Base-by-base conservation (phyloP, 2,888 invertebrate species). In the Sinotaia quadrata region DNA sequence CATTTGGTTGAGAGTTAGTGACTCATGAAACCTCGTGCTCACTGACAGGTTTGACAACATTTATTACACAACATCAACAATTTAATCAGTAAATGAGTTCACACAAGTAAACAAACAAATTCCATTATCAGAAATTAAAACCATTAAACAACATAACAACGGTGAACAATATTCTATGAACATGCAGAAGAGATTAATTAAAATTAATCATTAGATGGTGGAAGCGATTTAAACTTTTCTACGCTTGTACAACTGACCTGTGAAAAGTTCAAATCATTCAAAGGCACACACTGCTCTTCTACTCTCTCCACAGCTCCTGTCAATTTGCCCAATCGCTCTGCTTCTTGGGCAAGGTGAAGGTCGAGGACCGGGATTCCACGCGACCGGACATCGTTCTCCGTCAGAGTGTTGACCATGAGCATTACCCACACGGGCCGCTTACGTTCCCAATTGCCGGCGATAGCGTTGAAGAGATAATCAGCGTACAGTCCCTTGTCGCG, bases 351-450 rank as follows among this genome's bases (percentile, higher is more conserved):
- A 69, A 91, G 81, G 81, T 89, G 91, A 27, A 90, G 81, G 80
- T 91, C 91, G 68, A 91, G 81, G 54, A 91, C 90, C 7, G 91
- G 90, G 63, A 89, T 86, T 54, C 89, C 88, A 59, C 88, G 80
- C 60, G 88, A 85, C 74, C 85, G 84, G 41, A 90, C 84, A 78
- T 89, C 88, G 72, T 85, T 84, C 77, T 90, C 89, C 21, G 89
- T 90, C 78, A 91, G 80, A 29, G 91, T 90, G 79, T 90, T 90
- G 54, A 91, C 85, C 87, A 90, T 87, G 69, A 91, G 82, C 87
- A 91, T 89, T 61, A 91, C 87, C 91, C 91, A 91, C 41, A 91
- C 88, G 1, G 91, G 91, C 44, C 90, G 81, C 81, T 90, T 90
- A 37, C 89, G 80, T 71, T 90, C 88, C 91, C 91, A 91, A 79